These are phyloP conservation scores for Florisuga fusca DNA, from an alignment of 2,797 vertebrate genomes.

Conservation along the genomic window DNA sequence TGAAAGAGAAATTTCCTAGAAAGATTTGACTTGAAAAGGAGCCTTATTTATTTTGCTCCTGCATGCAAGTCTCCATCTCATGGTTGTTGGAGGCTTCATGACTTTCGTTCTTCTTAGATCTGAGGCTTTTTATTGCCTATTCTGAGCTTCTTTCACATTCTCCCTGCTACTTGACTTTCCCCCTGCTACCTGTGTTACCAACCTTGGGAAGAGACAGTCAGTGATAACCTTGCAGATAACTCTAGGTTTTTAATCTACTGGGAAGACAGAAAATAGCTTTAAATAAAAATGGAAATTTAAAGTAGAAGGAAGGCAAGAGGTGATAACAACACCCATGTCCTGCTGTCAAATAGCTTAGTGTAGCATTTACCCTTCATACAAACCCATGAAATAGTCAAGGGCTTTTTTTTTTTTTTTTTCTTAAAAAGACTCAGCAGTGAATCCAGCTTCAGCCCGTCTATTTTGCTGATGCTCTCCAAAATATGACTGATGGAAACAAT, in stretches of 20 bases:
- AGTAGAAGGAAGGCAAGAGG: not conserved
- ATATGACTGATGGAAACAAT: not conserved
- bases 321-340: constrained; percentile 16
- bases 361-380: not conserved
- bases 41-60: not conserved
- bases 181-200: not conserved
- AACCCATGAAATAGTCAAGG: not conserved
- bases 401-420: not conserved
- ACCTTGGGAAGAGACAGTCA: not conserved
- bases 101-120: not conserved
- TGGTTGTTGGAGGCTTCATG: not conserved
- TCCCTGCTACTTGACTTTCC: not conserved
- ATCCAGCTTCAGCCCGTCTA: not conserved
- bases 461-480: not conserved
- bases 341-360: constrained; percentile 12
- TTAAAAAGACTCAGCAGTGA: not conserved
- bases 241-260: not conserved
- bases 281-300: constrained; percentile 46
- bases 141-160: not conserved
- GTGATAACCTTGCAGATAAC: constrained; percentile 25
- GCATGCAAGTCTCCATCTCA: not conserved
- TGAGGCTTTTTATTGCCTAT: rapidly evolving
- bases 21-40: not conserved
- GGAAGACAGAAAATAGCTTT: constrained; percentile 31
- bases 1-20: not conserved